These are phyloP conservation scores for Hippocampus abdominalis DNA, from an alignment of 2,113 vertebrate genomes.

Conservation along the genomic window DNA sequence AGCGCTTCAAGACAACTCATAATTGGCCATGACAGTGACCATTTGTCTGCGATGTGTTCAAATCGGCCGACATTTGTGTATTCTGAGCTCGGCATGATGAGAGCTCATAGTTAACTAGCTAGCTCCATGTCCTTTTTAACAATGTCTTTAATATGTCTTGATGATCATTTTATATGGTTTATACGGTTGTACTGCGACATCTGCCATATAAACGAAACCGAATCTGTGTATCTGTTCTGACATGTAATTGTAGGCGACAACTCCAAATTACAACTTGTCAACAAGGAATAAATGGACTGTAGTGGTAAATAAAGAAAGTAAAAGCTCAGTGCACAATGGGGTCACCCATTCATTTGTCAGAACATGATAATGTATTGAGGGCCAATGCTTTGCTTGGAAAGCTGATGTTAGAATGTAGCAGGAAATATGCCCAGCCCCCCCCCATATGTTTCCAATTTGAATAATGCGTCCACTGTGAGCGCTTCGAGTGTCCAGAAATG, in stretches of 20 bases:
- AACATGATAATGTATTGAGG: constrained; percentile 1
- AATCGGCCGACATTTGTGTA: too few species aligned
- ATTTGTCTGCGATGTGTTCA: too few species aligned
- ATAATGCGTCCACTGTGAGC: too few species aligned
- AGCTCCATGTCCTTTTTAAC: too few species aligned
- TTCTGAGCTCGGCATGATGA: too few species aligned
- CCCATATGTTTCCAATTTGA: not conserved
- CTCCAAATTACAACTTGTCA: constrained; percentile 10
- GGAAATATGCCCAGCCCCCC: constrained; percentile 10
- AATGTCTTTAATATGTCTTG: too few species aligned
- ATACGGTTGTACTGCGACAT: not conserved
- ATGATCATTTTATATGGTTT: too few species aligned
- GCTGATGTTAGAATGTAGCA: constrained; percentile 15
- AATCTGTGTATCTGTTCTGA: constrained; percentile 1
- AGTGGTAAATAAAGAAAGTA: constrained; percentile 15
- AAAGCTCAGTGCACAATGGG: constrained; percentile 6
- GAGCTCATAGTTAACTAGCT: too few species aligned
- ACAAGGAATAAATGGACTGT: not conserved
- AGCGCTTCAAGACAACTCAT: too few species aligned
- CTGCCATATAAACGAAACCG: not conserved
- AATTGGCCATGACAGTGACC: too few species aligned
- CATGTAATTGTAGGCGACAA: constrained; percentile 11
- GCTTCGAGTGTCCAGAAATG: too few species aligned
- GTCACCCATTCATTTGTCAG: constrained; percentile 22
- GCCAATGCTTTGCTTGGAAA: constrained; percentile 23